phyloP scores from a whole-genome alignment of 2,797 vertebrate genomes.

The Phaenicophaeus curvirostris region DNA sequence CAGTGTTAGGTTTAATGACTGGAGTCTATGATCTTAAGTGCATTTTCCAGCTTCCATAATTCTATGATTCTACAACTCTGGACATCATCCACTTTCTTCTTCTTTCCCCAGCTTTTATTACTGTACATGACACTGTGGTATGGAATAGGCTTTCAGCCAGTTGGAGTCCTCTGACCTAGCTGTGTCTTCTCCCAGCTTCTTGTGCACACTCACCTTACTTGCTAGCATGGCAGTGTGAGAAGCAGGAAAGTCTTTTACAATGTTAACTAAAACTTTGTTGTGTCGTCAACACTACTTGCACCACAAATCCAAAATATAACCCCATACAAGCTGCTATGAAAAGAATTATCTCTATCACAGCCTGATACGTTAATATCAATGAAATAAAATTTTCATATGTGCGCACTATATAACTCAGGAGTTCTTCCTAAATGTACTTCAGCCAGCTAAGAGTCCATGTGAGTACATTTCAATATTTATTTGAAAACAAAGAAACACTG shows the following conservation, averaged over 20 bases:
- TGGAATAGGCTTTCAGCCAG: too few species aligned
- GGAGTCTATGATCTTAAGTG: neutral
- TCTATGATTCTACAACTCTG: neutral
- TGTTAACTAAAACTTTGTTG: neutral
- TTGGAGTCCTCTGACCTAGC: too few species aligned
- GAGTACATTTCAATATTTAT: neutral
- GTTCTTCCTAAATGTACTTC: neutral
- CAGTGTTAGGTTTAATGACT: neutral
- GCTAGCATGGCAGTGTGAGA: fast-evolving
- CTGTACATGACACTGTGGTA: neutral
- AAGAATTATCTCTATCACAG: neutral
- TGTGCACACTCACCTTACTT: fast-evolving
- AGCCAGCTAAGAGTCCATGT: neutral
- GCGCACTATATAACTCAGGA: neutral
- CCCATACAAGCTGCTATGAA: neutral
- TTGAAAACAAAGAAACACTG: neutral
- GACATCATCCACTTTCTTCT: neutral
- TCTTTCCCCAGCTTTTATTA: neutral
- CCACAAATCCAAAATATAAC: too few species aligned
- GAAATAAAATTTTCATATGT: neutral
- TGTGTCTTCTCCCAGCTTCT: neutral
- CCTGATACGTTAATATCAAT: neutral
- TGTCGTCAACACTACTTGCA: neutral
- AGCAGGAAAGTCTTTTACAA: neutral
- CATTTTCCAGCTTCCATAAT: neutral